A percentile compares a stretch with the other conserved stretches of the same genome.
These are phyloP conservation scores for Syndactyla subalaris DNA, from an alignment of 2,797 vertebrate species.

Conservation along the genomic window DNA sequence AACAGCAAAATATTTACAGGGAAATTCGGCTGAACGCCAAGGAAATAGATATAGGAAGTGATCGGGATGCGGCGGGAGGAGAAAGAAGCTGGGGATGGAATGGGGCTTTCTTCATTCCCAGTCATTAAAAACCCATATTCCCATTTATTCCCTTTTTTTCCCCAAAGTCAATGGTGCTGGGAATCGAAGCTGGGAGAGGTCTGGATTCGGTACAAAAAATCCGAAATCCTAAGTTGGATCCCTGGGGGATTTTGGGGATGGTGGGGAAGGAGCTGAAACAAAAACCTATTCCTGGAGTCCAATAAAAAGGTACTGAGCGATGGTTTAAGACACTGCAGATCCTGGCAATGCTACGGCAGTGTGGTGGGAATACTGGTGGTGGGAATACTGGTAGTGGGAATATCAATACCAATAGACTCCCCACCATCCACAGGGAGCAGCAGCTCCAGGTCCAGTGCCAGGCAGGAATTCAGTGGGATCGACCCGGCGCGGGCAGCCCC, in stretches of 20 bases:
- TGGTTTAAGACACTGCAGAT: rapidly evolving
- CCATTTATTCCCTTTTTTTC: not conserved
- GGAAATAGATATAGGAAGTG: not conserved
- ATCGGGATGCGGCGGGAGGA: rapidly evolving
- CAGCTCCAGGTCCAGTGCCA: rapidly evolving
- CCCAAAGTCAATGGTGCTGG: rapidly evolving
- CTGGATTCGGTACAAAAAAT: not conserved
- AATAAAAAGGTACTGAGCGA: rapidly evolving
- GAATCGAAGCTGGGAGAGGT: not conserved
- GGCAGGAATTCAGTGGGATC: rapidly evolving
- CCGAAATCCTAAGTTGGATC: not conserved
- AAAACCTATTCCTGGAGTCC: not conserved
- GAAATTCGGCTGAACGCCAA: not conserved
- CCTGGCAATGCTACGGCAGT: rapidly evolving
- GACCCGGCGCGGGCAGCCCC: rapidly evolving
- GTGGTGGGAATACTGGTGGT: too few species aligned
- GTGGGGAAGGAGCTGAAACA: not conserved
- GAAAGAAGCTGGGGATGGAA: not conserved
- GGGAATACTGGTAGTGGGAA: rapidly evolving
- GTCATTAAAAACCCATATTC: rapidly evolving
- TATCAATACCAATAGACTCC: rapidly evolving
- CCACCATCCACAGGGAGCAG: rapidly evolving
- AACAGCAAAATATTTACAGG: not conserved
- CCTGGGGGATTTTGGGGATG: not conserved
- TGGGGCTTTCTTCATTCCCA: not conserved